A percentile compares a stretch with the other conserved stretches of the same genome.
Conservation (phyloP, 2,113 vertebrate species). For the Chrysochloris asiatica region DNA sequence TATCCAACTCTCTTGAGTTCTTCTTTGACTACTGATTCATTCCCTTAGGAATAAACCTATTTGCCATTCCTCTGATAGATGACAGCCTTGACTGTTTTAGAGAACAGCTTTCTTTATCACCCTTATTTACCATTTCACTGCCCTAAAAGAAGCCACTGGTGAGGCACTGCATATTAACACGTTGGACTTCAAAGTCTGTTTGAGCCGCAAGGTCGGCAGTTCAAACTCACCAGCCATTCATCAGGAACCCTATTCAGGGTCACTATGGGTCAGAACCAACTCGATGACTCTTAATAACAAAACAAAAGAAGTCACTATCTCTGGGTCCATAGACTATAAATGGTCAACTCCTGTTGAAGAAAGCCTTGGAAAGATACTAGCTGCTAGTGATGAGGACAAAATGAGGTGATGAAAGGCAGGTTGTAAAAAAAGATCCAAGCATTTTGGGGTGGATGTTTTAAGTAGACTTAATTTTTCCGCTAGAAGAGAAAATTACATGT, state of each 20-base stretch:
- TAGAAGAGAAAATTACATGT: neutral
- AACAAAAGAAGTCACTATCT: neutral
- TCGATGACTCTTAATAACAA: too few relatives aligned
- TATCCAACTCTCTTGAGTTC: neutral
- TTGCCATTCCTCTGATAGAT: neutral
- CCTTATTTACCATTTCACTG: neutral
- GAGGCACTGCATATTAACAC: too few relatives aligned
- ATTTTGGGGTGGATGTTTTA: conserved; percentile 3
- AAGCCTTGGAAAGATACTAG: neutral
- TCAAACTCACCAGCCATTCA: too few relatives aligned
- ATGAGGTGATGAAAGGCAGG: neutral
- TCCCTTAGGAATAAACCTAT: conserved; percentile 42
- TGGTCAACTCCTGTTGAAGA: neutral
- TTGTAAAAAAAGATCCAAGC: neutral
- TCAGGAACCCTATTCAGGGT: too few relatives aligned
- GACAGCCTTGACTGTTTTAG: neutral
- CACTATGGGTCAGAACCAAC: too few relatives aligned
- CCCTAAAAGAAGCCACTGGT: neutral
- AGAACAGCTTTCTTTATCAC: neutral
- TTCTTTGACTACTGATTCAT: conserved; percentile 32
- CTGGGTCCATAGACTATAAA: neutral
- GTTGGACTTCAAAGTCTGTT: too few relatives aligned
- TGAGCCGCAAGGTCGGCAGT: too few relatives aligned
- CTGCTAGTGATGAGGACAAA: neutral
- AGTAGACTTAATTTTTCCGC: neutral